These are phyloP conservation scores for Entomobrya proxima DNA, from an alignment of 2,888 invertebrate species.

Conservation along the genomic window DNA sequence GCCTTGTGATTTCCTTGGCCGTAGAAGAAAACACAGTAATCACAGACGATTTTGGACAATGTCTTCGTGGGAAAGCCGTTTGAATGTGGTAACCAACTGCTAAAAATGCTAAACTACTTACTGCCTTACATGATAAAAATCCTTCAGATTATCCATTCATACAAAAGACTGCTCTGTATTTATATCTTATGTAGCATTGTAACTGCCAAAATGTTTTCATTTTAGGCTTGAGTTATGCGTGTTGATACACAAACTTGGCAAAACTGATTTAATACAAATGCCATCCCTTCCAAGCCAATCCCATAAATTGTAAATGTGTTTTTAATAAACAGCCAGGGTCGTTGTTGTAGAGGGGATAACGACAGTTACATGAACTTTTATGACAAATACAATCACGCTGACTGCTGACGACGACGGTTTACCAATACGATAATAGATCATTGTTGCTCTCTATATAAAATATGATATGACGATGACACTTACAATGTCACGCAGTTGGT, in stretches of 20 bases:
- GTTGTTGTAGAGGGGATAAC: not conserved
- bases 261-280: not conserved
- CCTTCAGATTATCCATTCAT: not conserved
- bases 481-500: too few relatives aligned
- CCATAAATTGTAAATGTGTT: not conserved
- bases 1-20: not conserved
- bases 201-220: too few relatives aligned
- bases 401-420: not conserved
- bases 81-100: conserved; percentile 44
- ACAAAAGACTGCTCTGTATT: not conserved
- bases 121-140: conserved; percentile 2
- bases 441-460: not conserved
- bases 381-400: not conserved
- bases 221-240: too few relatives aligned
- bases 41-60: not conserved
- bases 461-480: not conserved
- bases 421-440: not conserved
- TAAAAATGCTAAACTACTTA: not conserved
- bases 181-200: too few relatives aligned
- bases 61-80: conserved; percentile 55
- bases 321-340: conserved; percentile 17
- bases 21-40: not conserved
- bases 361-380: not conserved
- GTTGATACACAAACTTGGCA: not conserved
- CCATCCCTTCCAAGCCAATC: conserved; percentile 2